Conservation (phyloP, 2,113 vertebrate genomes). For the Saccopteryx leptura region DNA sequence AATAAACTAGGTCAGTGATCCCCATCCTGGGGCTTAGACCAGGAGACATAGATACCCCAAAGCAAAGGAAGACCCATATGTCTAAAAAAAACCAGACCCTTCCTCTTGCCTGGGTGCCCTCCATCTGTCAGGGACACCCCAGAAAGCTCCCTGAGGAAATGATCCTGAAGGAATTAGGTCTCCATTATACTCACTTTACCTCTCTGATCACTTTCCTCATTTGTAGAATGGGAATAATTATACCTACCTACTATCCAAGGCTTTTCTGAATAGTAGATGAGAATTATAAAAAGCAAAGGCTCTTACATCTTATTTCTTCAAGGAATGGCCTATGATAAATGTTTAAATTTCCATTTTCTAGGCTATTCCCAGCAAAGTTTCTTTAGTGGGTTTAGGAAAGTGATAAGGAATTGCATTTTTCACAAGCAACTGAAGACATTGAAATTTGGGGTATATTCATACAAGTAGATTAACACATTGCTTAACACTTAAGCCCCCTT, state of each 20-base stretch:
- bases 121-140: accelerated
- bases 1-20: not conserved
- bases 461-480: not conserved
- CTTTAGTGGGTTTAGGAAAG: not conserved
- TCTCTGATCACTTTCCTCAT: not conserved
- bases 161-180: not conserved
- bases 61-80: not conserved
- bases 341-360: not conserved
- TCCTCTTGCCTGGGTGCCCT: accelerated
- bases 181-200: accelerated
- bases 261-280: not conserved
- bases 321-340: not conserved
- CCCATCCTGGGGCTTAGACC: not conserved
- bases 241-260: accelerated
- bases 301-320: not conserved
- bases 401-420: not conserved
- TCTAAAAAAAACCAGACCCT: not conserved
- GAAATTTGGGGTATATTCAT: not conserved
- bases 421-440: not conserved
- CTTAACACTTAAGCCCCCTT: not conserved
- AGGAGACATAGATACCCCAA: not conserved
- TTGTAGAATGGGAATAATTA: not conserved
- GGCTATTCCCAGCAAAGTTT: not conserved
- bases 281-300: not conserved
- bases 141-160: not conserved